These are phyloP conservation scores for Phaenicophaeus curvirostris DNA, from an alignment of 2,797 vertebrate species.

Conservation along the genomic window DNA sequence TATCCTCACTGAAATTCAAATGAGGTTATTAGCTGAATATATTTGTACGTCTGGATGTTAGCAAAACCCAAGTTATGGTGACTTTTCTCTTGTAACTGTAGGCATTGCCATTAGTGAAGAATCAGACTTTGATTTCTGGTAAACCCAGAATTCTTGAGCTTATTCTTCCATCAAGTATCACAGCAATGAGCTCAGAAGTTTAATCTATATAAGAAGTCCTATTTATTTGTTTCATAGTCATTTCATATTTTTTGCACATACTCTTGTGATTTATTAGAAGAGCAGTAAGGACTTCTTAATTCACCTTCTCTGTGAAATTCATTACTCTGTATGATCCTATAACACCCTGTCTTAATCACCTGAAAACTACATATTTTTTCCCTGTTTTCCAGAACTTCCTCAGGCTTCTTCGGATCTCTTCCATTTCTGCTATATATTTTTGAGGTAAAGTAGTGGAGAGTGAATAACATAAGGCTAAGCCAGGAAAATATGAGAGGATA, in stretches of 20 bases:
- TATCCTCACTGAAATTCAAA: neutral
- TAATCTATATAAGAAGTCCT: neutral
- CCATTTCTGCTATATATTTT: neutral
- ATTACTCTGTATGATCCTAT: neutral
- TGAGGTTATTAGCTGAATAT: neutral
- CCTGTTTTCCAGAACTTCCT: neutral
- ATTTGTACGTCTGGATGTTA: neutral
- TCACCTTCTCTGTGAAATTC: neutral
- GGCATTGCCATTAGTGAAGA: neutral
- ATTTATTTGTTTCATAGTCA: neutral
- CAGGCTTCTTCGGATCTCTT: neutral
- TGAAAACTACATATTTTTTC: neutral
- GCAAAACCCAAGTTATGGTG: neutral
- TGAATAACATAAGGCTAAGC: rapidly evolving
- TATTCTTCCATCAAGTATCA: neutral
- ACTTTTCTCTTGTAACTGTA: neutral
- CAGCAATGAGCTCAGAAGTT: neutral
- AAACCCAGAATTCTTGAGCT: neutral
- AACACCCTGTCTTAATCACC: neutral
- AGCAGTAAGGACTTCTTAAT: neutral
- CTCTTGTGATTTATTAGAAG: neutral
- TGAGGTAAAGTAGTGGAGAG: neutral
- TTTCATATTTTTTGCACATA: neutral
- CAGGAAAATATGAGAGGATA: neutral
- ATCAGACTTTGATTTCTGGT: too few species aligned